Conservation (phyloP, 2,797 vertebrate genomes). For the Varecia variegata region DNA sequence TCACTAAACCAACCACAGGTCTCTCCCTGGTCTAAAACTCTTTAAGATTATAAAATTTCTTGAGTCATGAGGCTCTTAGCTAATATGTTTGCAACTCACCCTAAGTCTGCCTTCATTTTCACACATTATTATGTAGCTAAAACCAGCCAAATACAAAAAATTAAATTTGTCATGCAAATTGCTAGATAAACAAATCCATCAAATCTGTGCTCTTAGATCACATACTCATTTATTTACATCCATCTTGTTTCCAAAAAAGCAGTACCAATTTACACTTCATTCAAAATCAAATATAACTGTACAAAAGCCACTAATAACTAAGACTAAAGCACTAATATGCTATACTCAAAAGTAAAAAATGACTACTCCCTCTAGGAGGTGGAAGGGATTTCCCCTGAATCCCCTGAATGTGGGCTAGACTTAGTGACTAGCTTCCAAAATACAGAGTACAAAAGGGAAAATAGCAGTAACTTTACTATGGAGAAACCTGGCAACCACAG, state of each 20-base stretch:
- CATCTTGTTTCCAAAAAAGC: neutral
- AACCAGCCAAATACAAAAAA: slow-evolving; percentile 24
- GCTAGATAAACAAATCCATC: slow-evolving; percentile 18
- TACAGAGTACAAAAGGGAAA: neutral
- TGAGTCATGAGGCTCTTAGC: neutral
- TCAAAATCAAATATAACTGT: neutral
- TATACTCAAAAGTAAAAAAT: neutral
- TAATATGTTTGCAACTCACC: neutral
- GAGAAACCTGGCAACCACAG: neutral
- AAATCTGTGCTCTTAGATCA: neutral
- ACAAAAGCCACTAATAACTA: neutral
- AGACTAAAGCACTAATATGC: slow-evolving; percentile 32
- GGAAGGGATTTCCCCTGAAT: neutral
- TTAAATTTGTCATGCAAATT: neutral
- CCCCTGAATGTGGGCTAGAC: neutral
- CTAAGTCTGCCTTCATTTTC: slow-evolving; percentile 18
- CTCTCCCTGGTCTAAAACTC: neutral
- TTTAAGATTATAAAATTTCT: neutral
- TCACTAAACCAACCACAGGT: neutral
- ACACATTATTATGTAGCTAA: neutral
- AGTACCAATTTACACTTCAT: neutral
- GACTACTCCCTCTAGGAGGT: neutral
- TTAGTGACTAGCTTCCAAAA: neutral
- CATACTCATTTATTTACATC: neutral
- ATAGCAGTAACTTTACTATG: neutral